Evolutionary conservation across 2,888 invertebrate genomes (phyloP).

Genomic region (Salpingus planirostris): DNA sequence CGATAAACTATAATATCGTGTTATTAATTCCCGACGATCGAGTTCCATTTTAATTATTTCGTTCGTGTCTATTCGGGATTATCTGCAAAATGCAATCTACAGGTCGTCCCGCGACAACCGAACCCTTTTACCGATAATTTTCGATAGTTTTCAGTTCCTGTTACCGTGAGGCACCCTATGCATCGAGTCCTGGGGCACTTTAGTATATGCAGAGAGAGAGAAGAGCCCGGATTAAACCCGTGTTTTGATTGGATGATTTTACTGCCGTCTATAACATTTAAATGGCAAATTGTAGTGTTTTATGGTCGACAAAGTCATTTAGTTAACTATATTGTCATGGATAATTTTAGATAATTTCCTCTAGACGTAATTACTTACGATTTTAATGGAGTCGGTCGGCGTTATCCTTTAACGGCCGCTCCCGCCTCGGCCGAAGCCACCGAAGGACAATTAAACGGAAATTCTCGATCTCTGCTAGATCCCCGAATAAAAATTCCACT

Average conservation of each 20-base stretch:
- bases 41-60: background rate
- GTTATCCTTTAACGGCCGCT: conserved; percentile 1
- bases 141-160: too few species aligned
- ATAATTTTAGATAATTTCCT: conserved; percentile 14
- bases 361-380: conserved; percentile 9
- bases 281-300: conserved; percentile 20
- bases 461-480: too few species aligned
- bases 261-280: conserved; percentile 16
- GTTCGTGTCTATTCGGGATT: conserved; percentile 12
- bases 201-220: conserved; percentile 13
- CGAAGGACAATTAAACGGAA: too few species aligned
- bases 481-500: too few species aligned
- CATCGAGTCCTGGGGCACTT: too few species aligned
- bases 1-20: too few species aligned
- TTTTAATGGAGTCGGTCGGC: conserved; percentile 2
- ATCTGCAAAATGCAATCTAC: too few species aligned
- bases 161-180: too few species aligned
- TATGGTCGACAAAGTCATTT: conserved; percentile 14
- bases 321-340: conserved; percentile 14
- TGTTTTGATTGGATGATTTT: conserved; percentile 19
- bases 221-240: conserved; percentile 17
- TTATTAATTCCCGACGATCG: too few species aligned
- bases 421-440: too few species aligned
- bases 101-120: too few species aligned
- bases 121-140: too few species aligned